Base-by-base conservation (phyloP, 2,113 vertebrate species). In the Callorhinus ursinus region DNA sequence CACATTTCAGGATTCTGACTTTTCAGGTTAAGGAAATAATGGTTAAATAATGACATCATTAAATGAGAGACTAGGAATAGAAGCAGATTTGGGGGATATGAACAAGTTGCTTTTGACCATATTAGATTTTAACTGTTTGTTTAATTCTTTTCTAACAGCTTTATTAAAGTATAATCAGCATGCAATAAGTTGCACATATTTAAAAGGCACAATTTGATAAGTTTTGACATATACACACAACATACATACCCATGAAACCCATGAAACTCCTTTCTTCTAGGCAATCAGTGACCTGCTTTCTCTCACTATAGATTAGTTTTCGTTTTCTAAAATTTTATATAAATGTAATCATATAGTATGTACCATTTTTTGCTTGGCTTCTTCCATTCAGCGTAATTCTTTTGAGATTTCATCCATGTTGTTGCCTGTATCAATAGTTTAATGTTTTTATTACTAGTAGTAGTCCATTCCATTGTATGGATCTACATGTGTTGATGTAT, bases 1-100 rank as follows among this genome's bases (percentile, higher is more conserved):
- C 24, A 46, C 42, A n/a, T 63, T n/a, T 84, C 67, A 86, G 77
- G 42, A 84, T 49, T 96, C 71, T 93, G 63, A 85, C 51, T 93
- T 93, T 95, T 31, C 67, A 77, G 83, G 16, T 84, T 69, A 81
- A 81, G 26, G 22, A 88, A 39, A 26, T 81, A 88, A 26, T 67
- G 22, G 33, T 19, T 96, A 82, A 79, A 86, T 61, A 86, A 80
- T 89, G 63, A 61, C 31, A 55, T 69, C 65, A 86, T 26, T 22
- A 42, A 95, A 42, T 51, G 22, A 92, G 7, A 15, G 39, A 80
- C 16, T 63, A 21, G 51, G 53, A 84, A 80, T 79, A 92, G 46
- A 77, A 55, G 39, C 53, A 80, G 69, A 74, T 84, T 81, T 88
- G 49, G 36, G 74, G 65, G 36, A 84, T 28, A 65, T 74, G 31